Evolutionary conservation across 1,140 invertebrate species (phyloP).

Genomic region (Drosophila chauvacae): DNA sequence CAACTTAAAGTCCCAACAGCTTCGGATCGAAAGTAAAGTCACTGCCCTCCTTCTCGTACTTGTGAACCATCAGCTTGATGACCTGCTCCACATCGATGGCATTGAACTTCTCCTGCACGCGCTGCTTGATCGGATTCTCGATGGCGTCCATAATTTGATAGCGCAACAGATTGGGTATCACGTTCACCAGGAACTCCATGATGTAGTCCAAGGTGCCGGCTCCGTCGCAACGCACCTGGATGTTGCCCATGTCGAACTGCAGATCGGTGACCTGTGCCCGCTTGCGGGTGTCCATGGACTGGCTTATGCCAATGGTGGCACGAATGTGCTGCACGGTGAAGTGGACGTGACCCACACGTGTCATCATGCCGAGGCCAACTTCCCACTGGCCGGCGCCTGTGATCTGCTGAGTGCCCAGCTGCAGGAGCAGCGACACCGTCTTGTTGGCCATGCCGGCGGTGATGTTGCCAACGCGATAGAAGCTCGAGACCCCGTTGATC

Average conservation of each 20-base stretch:
- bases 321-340: conserved; percentile 92
- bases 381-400: conserved; percentile 92
- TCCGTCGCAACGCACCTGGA: conserved; percentile 90
- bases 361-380: conserved; percentile 88
- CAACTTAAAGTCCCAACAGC: conserved; percentile 34
- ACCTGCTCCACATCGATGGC: conserved; percentile 89
- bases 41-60: conserved; percentile 86
- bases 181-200: conserved; percentile 90
- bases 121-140: conserved; percentile 89
- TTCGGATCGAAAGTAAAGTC: conserved; percentile 70
- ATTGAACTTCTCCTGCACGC: conserved; percentile 88
- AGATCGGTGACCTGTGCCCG: conserved; percentile 89
- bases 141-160: conserved; percentile 94
- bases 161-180: conserved; percentile 92
- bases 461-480: conserved; percentile 92
- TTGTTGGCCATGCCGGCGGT: conserved; percentile 90
- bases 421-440: conserved; percentile 86
- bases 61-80: conserved; percentile 88
- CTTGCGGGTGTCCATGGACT: conserved; percentile 91
- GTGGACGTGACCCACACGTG: conserved; percentile 88
- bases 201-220: conserved; percentile 92
- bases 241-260: conserved; percentile 92
- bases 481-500: conserved; percentile 91
- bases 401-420: conserved; percentile 91
- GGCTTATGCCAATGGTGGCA: conserved; percentile 88